Conservation (phyloP, 1,140 invertebrate genomes). For the Lasioglossum albipes region DNA sequence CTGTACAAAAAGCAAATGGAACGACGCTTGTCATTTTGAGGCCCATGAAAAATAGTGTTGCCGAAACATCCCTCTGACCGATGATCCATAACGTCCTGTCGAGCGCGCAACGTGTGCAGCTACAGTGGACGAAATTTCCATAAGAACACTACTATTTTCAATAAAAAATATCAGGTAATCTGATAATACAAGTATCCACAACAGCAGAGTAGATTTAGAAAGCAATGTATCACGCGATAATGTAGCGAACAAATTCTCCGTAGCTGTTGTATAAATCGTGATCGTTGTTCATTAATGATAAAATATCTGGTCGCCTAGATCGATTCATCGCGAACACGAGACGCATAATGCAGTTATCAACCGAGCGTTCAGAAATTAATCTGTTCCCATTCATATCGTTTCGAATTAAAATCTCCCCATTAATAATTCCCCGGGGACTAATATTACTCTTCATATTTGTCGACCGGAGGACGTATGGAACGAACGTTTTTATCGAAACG, state of each 20-base stretch:
- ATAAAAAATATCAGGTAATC: no score
- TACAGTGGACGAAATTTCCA: no score
- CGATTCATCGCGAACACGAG: no score
- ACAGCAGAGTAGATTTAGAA: no score
- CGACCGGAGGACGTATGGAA: background rate
- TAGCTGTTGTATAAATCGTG: no score
- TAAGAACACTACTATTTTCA: no score
- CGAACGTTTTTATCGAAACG: background rate
- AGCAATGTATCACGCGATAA: no score
- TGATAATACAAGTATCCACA: no score
- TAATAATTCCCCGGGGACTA: background rate
- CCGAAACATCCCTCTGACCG: conserved; percentile 53
- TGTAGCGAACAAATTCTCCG: no score
- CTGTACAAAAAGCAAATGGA: conserved; percentile 70
- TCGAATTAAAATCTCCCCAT: background rate
- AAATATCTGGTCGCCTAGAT: no score
- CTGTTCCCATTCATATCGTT: background rate
- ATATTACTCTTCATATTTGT: background rate
- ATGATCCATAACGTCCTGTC: conserved; percentile 49
- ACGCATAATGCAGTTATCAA: no score
- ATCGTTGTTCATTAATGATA: no score
- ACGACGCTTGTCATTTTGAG: conserved; percentile 56
- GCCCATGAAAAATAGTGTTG: conserved; percentile 61
- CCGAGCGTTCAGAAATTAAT: background rate
- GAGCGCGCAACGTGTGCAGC: background rate